These are phyloP conservation scores for Thalassoma bifasciatum DNA, from an alignment of 2,113 vertebrate genomes.

Conservation along the genomic window DNA sequence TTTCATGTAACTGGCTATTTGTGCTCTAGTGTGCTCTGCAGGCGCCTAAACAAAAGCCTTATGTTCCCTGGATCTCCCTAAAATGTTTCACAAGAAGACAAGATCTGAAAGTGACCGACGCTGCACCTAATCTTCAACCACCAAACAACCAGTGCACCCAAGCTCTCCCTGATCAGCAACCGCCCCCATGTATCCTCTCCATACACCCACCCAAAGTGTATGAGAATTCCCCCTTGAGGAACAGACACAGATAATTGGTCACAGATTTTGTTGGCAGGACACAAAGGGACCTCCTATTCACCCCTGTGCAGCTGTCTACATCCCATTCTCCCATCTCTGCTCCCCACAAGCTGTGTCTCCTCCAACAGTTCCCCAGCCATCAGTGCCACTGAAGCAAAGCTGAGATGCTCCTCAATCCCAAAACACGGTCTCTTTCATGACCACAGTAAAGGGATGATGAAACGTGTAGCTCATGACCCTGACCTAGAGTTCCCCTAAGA, in stretches of 20 bases:
- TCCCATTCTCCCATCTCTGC: slow-evolving; percentile 65
- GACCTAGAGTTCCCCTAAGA: slow-evolving; percentile 59
- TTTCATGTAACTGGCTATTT: background rate
- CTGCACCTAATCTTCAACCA: slow-evolving; percentile 1
- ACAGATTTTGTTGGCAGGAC: slow-evolving; percentile 84
- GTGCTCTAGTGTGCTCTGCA: background rate
- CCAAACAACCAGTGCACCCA: background rate
- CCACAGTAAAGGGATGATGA: slow-evolving; percentile 68
- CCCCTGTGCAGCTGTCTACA: slow-evolving; percentile 79
- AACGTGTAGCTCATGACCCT: slow-evolving; percentile 78
- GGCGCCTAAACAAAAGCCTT: background rate
- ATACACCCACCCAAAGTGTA: slow-evolving; percentile 63
- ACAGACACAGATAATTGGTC: slow-evolving; percentile 86
- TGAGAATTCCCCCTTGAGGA: slow-evolving; percentile 75
- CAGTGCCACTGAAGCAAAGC: slow-evolving; percentile 24
- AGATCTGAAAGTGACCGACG: slow-evolving; percentile 13
- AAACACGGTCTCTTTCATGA: slow-evolving; percentile 76
- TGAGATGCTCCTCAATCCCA: slow-evolving; percentile 33
- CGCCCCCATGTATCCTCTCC: slow-evolving; percentile 40
- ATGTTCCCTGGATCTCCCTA: background rate
- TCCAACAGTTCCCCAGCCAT: slow-evolving; percentile 21
- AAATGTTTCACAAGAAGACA: slow-evolving; percentile 24
- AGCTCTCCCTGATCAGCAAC: slow-evolving; percentile 35
- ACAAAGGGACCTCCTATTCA: slow-evolving; percentile 86
- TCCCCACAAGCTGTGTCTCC: slow-evolving; percentile 44